Conservation (phyloP, 2,113 vertebrate species). For the Plotosus lineatus region DNA sequence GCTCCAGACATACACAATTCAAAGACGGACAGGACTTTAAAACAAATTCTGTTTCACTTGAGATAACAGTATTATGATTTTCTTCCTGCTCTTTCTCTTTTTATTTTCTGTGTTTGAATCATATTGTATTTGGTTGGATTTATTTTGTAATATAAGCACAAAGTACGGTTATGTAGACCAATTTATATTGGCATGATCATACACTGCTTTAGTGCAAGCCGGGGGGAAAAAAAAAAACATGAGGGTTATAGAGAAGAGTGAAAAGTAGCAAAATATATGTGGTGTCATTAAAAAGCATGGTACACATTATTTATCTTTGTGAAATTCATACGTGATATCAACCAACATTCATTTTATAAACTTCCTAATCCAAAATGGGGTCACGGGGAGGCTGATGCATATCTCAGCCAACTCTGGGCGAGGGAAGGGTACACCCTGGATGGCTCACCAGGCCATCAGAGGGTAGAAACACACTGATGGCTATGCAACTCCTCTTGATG, state of each 20-base stretch:
- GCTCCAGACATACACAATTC: background rate
- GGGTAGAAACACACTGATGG: too few relatives aligned
- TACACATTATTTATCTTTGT: too few relatives aligned
- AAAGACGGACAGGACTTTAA: background rate
- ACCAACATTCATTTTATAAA: too few relatives aligned
- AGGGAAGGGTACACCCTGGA: too few relatives aligned
- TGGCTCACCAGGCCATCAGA: too few relatives aligned
- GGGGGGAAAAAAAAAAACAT: slow-evolving; percentile 43
- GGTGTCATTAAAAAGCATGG: background rate
- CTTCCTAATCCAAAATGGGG: too few relatives aligned
- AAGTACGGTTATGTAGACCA: slow-evolving; percentile 49
- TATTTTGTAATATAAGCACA: slow-evolving; percentile 63
- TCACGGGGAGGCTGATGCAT: too few relatives aligned
- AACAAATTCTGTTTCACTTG: background rate
- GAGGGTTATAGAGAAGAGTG: slow-evolving; percentile 31
- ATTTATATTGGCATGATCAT: slow-evolving; percentile 64
- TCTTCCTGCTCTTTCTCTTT: background rate
- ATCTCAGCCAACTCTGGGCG: too few relatives aligned
- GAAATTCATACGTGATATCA: too few relatives aligned
- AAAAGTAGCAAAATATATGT: background rate
- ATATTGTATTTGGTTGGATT: slow-evolving; percentile 46
- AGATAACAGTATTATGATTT: background rate
- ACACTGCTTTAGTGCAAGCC: slow-evolving; percentile 54
- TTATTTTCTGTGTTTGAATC: slow-evolving; percentile 47
- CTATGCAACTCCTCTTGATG: too few relatives aligned